Base-by-base conservation (phyloP, 2,113 vertebrate species). In the Heteronetta atricapilla region DNA sequence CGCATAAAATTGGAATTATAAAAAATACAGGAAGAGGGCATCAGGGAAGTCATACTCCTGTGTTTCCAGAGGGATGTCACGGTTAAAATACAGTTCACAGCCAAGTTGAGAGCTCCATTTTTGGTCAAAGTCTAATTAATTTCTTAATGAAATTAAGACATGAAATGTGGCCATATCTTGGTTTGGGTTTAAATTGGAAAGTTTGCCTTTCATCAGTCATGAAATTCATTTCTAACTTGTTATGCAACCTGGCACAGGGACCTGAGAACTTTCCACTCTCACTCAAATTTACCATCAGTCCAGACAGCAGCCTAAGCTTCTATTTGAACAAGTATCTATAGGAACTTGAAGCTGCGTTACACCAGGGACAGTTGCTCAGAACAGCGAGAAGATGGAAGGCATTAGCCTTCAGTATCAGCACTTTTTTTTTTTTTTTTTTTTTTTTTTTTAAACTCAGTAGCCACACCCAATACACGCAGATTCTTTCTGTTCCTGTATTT, bases 351-450 rank as follows among this genome's bases (percentile, higher is more conserved):
- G 23, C 3, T 3, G 3, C 69, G 8, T 8, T 58, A 10, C 36
- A 64, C 10, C 1, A 8, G 31, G 20, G 28, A 55, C 18, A 66
- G 23, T 42, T 87, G 55, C 34, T 82, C 62, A 34, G 20, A 15
- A 56, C 5, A 80, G 14, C 16, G 67, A 60, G 46, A 29, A 82
- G 23, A 11, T 44, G 17, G 17, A 92, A 66, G 22, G 50, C 5
- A 1, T 4, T 10, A n/a, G 3, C n/a, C 29, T 19, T 62, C 20
- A 34, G 5, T 0, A 52, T 58, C 33, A 85, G 48, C 68, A 69
- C 13, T 48, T 88, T 56, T 70, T 46, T 46, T 44, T 44, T 44
- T 2, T 21, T 46, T 48, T 56, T 76, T 86, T 56, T 67, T 46
- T 20, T 46, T 46, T 46, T 2, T n/a, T n/a, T n/a, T n/a, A n/a